Evolutionary conservation across 2,888 invertebrate genomes (phyloP).

Genomic region (Drosophila hamatofila): DNA sequence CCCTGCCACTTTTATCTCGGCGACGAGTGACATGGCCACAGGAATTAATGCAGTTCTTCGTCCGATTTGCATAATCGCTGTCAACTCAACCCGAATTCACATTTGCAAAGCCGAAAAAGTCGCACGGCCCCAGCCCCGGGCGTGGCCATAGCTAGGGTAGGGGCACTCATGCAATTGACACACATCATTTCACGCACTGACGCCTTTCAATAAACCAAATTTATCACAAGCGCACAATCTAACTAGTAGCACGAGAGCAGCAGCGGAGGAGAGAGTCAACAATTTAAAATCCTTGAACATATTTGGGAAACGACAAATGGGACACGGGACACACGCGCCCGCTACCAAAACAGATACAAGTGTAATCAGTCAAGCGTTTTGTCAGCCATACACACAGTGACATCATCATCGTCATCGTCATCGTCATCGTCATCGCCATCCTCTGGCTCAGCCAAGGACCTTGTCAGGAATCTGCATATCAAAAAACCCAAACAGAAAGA

Average conservation of each 20-base stretch:
- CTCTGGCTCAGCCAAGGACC: slow-evolving; percentile 44
- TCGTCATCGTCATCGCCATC: slow-evolving; percentile 41
- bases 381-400: slow-evolving; percentile 71
- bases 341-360: slow-evolving; percentile 72
- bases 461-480: slow-evolving; percentile 80
- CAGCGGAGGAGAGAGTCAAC: slow-evolving; percentile 58
- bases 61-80: slow-evolving; percentile 81
- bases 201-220: slow-evolving; percentile 86
- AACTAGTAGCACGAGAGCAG: slow-evolving; percentile 45
- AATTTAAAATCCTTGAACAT: slow-evolving; percentile 77
- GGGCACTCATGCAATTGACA: slow-evolving; percentile 85
- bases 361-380: slow-evolving; percentile 83
- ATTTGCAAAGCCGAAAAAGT: slow-evolving; percentile 53
- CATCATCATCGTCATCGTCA: slow-evolving; percentile 60
- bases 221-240: slow-evolving; percentile 79
- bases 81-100: slow-evolving; percentile 66
- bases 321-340: slow-evolving; percentile 39
- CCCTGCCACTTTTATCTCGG: neutral
- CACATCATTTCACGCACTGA: slow-evolving; percentile 86
- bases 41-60: slow-evolving; percentile 70
- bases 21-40: slow-evolving; percentile 20
- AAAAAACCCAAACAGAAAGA: slow-evolving; percentile 62
- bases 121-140: slow-evolving; percentile 45
- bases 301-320: slow-evolving; percentile 44
- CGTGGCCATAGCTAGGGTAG: slow-evolving; percentile 4